These are phyloP conservation scores for Silurus lanzhouensis DNA, from an alignment of 2,797 vertebrate species.

Conservation along the genomic window DNA sequence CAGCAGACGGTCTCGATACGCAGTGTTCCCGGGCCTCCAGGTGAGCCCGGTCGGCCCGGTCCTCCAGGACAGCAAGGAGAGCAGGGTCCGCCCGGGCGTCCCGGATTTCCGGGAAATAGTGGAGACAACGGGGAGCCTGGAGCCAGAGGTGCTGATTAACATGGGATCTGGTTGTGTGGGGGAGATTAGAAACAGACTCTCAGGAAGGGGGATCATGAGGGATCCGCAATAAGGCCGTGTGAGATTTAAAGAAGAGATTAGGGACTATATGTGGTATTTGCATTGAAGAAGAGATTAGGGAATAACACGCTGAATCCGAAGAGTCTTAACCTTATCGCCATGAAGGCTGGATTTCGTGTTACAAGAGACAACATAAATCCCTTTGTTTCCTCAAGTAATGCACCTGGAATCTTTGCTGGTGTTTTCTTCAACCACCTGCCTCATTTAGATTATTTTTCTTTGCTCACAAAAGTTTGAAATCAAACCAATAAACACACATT, in stretches of 20 bases:
- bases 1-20: conserved; percentile 79
- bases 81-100: conserved; percentile 87
- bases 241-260: neutral
- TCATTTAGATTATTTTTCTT: neutral
- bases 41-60: conserved; percentile 87
- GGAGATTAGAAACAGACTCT: neutral
- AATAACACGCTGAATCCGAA: neutral
- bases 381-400: neutral
- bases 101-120: conserved; percentile 90
- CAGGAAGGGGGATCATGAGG: neutral
- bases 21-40: conserved; percentile 87
- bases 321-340: neutral
- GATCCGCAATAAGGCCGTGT: neutral
- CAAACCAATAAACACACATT: neutral
- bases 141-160: conserved; percentile 80
- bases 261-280: neutral
- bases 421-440: neutral
- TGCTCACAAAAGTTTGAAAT: neutral
- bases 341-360: neutral
- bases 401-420: neutral
- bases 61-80: conserved; percentile 85
- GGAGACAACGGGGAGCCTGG: conserved; percentile 89
- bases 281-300: conserved; percentile 1
- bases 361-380: neutral
- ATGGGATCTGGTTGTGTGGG: neutral